Conservation (phyloP, 30 jellyfish, hydroid and myxozoan species). For the Hydractinia symbiolongicarpus region DNA sequence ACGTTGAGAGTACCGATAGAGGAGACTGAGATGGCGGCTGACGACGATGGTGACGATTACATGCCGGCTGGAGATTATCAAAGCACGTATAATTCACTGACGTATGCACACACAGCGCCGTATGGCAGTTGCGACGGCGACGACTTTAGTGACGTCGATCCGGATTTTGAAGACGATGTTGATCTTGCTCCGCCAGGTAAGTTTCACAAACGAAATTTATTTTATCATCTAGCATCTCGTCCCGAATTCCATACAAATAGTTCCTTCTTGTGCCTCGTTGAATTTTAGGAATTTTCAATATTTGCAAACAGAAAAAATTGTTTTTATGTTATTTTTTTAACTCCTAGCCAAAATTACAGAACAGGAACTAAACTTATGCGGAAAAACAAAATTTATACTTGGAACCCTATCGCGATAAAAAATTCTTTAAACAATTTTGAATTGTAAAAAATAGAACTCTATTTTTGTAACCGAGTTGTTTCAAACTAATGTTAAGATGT, state of each 20-base stretch:
- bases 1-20: conserved; percentile 18
- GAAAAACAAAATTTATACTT: too few species aligned
- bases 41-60: conserved; percentile 7
- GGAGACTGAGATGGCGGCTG: neutral
- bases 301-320: too few species aligned
- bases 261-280: neutral
- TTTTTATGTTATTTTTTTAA: too few species aligned
- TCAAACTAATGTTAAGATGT: too few species aligned
- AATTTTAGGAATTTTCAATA: too few species aligned
- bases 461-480: too few species aligned
- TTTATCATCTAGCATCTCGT: too few species aligned
- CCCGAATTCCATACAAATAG: neutral
- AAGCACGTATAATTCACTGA: neutral
- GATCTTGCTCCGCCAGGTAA: conserved; percentile 26
- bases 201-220: neutral
- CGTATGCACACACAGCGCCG: neutral
- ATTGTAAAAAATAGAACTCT: too few species aligned
- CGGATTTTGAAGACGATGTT: conserved; percentile 63
- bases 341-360: too few species aligned
- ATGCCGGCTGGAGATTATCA: conserved; percentile 19
- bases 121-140: conserved; percentile 13
- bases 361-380: too few species aligned
- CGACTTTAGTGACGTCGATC: conserved; percentile 39
- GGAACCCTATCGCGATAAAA: too few species aligned
- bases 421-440: too few species aligned